Evolutionary conservation across 2,888 invertebrate species (phyloP).

Genomic region (Melanostoma mellinum): DNA sequence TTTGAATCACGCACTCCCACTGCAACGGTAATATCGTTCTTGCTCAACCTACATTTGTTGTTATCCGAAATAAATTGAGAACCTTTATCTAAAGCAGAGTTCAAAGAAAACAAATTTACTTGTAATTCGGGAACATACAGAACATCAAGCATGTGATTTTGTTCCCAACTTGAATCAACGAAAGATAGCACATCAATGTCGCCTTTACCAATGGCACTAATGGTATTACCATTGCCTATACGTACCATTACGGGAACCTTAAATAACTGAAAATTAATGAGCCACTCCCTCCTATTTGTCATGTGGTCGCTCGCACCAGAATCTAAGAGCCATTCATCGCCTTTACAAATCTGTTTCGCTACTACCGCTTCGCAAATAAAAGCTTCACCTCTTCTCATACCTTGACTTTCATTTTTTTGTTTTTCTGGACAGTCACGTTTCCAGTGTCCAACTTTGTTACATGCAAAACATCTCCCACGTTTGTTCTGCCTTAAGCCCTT

Average conservation of each 20-base stretch:
- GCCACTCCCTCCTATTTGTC: conserved; percentile 36
- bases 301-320: conserved; percentile 63
- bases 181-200: conserved; percentile 38
- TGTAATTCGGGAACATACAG: conserved; percentile 32
- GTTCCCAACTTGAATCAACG: conserved; percentile 27
- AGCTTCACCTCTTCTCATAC: conserved; percentile 8
- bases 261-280: conserved; percentile 13
- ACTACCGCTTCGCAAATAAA: conserved; percentile 17
- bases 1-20: conserved; percentile 14
- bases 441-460: conserved; percentile 65
- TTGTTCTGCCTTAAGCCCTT: conserved; percentile 31
- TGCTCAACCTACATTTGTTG: conserved; percentile 24
- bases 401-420: conserved; percentile 1
- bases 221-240: conserved; percentile 38
- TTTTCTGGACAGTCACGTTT: conserved; percentile 54
- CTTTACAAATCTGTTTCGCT: conserved; percentile 18
- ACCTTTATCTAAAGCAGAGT: conserved; percentile 12
- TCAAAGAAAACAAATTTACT: conserved; percentile 17
- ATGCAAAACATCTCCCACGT: conserved; percentile 37
- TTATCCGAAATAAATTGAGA: conserved; percentile 22
- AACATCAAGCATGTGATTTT: conserved; percentile 5
- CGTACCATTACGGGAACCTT: conserved; percentile 18
- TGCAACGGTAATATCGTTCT: conserved; percentile 26
- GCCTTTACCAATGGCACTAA: conserved; percentile 35
- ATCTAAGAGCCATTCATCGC: conserved; percentile 56